Conservation (phyloP, 2,113 vertebrate genomes). For the Nipponia nippon region DNA sequence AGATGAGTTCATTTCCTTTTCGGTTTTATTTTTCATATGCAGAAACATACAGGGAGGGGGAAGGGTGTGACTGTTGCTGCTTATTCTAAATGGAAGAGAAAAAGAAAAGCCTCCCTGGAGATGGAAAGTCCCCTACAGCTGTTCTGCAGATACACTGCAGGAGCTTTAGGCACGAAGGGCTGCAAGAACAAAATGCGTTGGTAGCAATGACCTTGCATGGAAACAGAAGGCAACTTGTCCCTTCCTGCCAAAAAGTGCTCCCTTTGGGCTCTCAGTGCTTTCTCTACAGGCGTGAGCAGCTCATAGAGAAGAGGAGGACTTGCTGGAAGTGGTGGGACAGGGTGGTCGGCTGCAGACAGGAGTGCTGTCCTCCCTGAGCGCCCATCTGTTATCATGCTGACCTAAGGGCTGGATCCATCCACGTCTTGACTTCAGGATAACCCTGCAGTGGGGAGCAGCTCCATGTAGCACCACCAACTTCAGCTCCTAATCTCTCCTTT, state of each 20-base stretch:
- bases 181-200: not conserved
- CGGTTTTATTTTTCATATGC: not conserved
- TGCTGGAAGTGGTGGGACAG: not conserved
- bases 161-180: not conserved
- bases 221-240: not conserved
- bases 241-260: not conserved
- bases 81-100: not conserved
- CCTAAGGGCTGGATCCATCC: not conserved
- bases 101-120: not conserved
- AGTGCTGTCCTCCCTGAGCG: not conserved
- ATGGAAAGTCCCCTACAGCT: not conserved
- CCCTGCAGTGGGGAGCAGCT: not conserved
- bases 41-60: not conserved
- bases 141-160: not conserved
- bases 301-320: not conserved
- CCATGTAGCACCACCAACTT: not conserved
- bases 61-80: not conserved
- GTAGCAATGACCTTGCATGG: not conserved
- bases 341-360: fast-evolving
- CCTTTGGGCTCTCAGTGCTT: not conserved
- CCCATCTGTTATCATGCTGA: not conserved
- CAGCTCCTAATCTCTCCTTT: not conserved
- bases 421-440: not conserved
- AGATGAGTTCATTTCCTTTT: slow-evolving; percentile 21
- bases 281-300: not conserved